These are phyloP conservation scores for Diorhabda carinulata DNA, from an alignment of 1,140 invertebrate genomes.

Conservation along the genomic window DNA sequence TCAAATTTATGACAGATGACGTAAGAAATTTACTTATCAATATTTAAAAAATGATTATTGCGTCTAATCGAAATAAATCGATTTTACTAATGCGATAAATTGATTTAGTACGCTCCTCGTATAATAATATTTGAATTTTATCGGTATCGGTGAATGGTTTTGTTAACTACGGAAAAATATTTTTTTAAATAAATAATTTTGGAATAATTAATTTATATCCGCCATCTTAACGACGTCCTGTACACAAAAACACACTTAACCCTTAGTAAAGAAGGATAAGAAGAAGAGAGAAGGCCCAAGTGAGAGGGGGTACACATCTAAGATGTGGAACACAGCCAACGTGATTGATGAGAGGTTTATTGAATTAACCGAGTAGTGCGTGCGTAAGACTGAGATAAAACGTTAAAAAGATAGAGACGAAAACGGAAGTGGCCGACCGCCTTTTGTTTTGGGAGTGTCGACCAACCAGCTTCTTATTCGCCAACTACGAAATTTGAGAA, in stretches of 20 bases:
- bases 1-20: too few species aligned
- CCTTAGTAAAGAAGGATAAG: not conserved
- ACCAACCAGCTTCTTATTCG: constrained; percentile 37
- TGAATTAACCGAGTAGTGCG: constrained; percentile 40
- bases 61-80: too few species aligned
- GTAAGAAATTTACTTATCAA: too few species aligned
- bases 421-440: constrained; percentile 41
- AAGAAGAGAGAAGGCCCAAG: constrained; percentile 4
- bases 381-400: not conserved
- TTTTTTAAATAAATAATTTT: too few species aligned
- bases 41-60: too few species aligned
- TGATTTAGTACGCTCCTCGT: too few species aligned
- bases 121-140: too few species aligned
- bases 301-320: not conserved
- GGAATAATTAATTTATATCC: not conserved
- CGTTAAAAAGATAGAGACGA: not conserved
- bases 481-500: constrained; percentile 5
- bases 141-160: too few species aligned
- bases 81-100: too few species aligned
- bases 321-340: constrained; percentile 5
- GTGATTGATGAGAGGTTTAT: constrained; percentile 45
- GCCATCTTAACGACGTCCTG: not conserved
- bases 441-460: constrained; percentile 45
- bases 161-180: too few species aligned
- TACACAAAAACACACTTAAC: not conserved